Conservation (phyloP, 2,888 invertebrate species). For the Pollenia angustigena region DNA sequence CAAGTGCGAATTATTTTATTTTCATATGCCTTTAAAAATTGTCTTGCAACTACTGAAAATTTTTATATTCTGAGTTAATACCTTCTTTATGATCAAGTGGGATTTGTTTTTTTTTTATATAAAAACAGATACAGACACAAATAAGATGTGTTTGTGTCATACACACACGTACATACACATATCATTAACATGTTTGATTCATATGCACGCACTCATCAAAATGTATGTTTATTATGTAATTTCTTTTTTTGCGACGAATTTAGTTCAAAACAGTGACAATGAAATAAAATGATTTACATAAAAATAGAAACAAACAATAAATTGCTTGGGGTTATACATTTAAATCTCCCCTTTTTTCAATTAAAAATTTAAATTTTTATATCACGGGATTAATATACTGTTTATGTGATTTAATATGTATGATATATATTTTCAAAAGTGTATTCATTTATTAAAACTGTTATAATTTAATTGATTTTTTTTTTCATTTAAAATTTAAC, state of each 20-base stretch:
- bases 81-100: too few species aligned
- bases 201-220: not conserved
- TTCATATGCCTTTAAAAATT: too few species aligned
- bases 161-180: not conserved
- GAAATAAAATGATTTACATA: slow-evolving; percentile 13
- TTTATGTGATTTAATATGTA: not conserved
- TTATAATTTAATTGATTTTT: not conserved
- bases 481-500: not conserved
- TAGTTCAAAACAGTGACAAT: slow-evolving; percentile 49
- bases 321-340: slow-evolving; percentile 31
- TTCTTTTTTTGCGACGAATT: slow-evolving; percentile 32
- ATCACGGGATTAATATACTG: not conserved
- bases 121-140: not conserved
- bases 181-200: not conserved
- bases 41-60: too few species aligned
- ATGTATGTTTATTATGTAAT: slow-evolving; percentile 1
- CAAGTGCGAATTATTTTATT: too few species aligned
- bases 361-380: not conserved
- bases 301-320: slow-evolving; percentile 8
- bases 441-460: too few species aligned
- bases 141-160: not conserved
- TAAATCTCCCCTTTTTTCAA: slow-evolving; percentile 21
- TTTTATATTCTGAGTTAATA: too few species aligned
- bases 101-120: too few species aligned
- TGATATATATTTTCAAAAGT: not conserved